Evolutionary conservation across 2,113 vertebrate species (phyloP).

Genomic region (Microtus richardsoni): DNA sequence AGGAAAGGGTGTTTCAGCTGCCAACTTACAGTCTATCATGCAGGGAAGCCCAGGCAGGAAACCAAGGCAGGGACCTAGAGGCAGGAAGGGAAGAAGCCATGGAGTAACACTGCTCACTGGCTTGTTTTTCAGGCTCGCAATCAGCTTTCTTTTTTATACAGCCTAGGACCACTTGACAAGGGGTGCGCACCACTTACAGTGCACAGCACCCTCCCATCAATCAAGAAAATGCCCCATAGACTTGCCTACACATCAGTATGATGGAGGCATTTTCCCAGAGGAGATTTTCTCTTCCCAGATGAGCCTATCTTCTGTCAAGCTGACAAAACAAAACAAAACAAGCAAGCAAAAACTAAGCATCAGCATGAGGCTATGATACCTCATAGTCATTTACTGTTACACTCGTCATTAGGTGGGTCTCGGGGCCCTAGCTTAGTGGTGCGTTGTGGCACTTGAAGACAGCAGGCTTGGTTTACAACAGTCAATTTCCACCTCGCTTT

Average conservation of each 20-base stretch:
- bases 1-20: neutral
- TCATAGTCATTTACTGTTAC: neutral
- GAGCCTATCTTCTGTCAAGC: neutral
- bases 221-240: neutral
- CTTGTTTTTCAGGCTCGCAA: neutral
- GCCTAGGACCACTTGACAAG: neutral
- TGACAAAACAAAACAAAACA: neutral
- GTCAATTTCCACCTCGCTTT: neutral
- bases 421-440: neutral
- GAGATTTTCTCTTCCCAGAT: neutral
- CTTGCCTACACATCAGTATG: neutral
- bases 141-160: neutral
- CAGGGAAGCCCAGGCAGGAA: neutral
- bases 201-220: neutral
- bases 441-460: neutral
- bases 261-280: neutral
- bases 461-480: conserved; percentile 23
- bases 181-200: neutral
- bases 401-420: neutral
- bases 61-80: neutral
- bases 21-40: neutral
- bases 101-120: neutral
- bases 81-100: neutral
- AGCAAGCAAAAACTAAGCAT: neutral
- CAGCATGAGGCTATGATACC: neutral